Base-by-base conservation (phyloP, 2,797 vertebrate species). In the Sebastes nivosus region DNA sequence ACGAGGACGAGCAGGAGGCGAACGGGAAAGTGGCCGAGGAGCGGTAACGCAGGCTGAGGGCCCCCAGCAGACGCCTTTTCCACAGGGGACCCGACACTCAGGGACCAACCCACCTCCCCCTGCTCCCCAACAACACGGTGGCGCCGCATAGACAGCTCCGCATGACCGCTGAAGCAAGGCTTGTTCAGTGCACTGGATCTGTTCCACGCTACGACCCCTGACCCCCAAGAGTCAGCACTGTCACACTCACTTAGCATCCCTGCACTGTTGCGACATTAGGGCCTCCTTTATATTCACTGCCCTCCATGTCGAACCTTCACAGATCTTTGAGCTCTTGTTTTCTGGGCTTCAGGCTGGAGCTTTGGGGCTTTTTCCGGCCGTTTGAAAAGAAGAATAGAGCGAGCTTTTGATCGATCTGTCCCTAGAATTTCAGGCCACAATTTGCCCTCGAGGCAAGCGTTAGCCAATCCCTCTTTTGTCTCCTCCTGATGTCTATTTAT, bases 1-100 rank as follows among this genome's bases (percentile, higher is more conserved):
- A 96, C 0, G 91, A 95, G 0, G 91, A 94, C 0, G 95, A 96
- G 87, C 94, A 81, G 79, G 96, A 95, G 83, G 90, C 82, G 22
- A 96, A 95, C 12, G 90, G 95, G 76, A 98, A 96, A 86, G 95
- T 94, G 81, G 85, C 96, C 22, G 97, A 99, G 67, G 95, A 96
- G 11, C 95, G 96, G 92, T 96, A 96, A 96, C 94, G 89, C 92
- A 92, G 92, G 91, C 88, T 88, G 59, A 84, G 84, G 91, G 75
- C 90, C 86, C 86, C 85, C 88, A 83, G 73, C 88, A 90, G 86
- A 92, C 85, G 58, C 86, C 88, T 82, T 86, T 85, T 82, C 83
- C 87, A 91, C 85, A 91, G 90, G 93, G 93, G 93, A 92, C 90
- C 94, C 92, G 86, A 92, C 92, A 94, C 96, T 96, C 95, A 96